A percentile compares a stretch with the other conserved stretches of the same genome.
These are phyloP conservation scores for Brachionus plicatilis DNA, from an alignment of 1,140 invertebrate species.

Conservation along the genomic window DNA sequence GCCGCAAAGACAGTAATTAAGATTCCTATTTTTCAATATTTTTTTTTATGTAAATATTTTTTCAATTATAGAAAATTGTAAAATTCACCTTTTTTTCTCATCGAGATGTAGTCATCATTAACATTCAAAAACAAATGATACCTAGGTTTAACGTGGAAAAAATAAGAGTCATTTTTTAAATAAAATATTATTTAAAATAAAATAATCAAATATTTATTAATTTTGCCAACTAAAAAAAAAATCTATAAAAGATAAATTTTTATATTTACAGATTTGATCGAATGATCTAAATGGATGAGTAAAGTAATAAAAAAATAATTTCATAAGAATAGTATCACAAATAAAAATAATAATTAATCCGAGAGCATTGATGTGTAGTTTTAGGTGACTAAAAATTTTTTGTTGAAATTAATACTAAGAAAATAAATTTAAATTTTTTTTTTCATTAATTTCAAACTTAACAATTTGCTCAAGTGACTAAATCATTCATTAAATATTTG, in stretches of 20 bases:
- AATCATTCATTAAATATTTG: not conserved
- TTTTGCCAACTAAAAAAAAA: too few relatives aligned
- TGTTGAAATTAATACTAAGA: not conserved
- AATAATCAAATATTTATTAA: too few relatives aligned
- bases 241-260: too few relatives aligned
- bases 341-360: not conserved
- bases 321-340: not conserved
- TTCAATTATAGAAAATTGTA: not conserved
- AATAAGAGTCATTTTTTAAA: not conserved
- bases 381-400: not conserved
- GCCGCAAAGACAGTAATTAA: not conserved
- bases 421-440: not conserved
- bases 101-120: not conserved
- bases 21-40: not conserved
- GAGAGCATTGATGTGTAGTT: not conserved
- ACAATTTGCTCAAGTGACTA: not conserved
- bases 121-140: too few relatives aligned
- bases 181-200: too few relatives aligned
- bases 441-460: not conserved
- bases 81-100: not conserved
- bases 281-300: too few relatives aligned
- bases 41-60: not conserved
- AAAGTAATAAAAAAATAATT: not conserved
- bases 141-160: not conserved
- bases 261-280: too few relatives aligned